A percentile compares a stretch with the other conserved stretches of the same genome.
These are phyloP conservation scores for Hymenopus coronatus DNA, from an alignment of 2,888 invertebrate species.

Conservation along the genomic window DNA sequence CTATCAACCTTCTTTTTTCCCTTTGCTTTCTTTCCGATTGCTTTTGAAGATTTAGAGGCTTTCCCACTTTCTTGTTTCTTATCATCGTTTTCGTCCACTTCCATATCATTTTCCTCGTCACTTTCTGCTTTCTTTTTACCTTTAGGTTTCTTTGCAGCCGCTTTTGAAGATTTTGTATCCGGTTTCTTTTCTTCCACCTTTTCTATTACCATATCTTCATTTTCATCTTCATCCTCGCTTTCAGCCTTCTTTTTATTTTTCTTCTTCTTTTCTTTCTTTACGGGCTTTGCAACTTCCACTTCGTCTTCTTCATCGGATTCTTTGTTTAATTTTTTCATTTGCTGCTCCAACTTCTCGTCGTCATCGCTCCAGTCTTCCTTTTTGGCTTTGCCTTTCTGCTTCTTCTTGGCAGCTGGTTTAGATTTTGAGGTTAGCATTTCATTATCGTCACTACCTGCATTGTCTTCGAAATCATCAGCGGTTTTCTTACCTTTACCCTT, in stretches of 20 bases:
- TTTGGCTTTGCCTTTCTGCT: slow-evolving; percentile 35
- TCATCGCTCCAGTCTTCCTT: slow-evolving; percentile 42
- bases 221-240: slow-evolving; percentile 30
- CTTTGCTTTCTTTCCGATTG: slow-evolving; percentile 25
- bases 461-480: slow-evolving; percentile 32
- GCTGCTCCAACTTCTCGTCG: slow-evolving; percentile 38
- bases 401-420: slow-evolving; percentile 32
- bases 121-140: slow-evolving; percentile 30
- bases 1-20: slow-evolving; percentile 29
- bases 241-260: slow-evolving; percentile 38
- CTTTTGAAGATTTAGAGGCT: slow-evolving; percentile 20
- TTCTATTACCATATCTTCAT: slow-evolving; percentile 33
- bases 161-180: not conserved
- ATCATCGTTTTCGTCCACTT: slow-evolving; percentile 23
- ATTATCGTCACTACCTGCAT: slow-evolving; percentile 30
- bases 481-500: slow-evolving; percentile 39
- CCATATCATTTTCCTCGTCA: slow-evolving; percentile 29
- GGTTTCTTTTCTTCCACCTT: slow-evolving; percentile 3
- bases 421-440: slow-evolving; percentile 22
- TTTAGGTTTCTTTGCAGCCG: slow-evolving; percentile 23
- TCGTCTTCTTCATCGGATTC: slow-evolving; percentile 35
- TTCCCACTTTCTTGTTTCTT: slow-evolving; percentile 28
- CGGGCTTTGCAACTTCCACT: slow-evolving; percentile 38
- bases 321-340: slow-evolving; percentile 32
- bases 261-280: slow-evolving; percentile 46